Percentiles rank a stretch among this genome's conserved stretches.
phyloP scores from a whole-genome alignment of 2,888 invertebrate species.

The Teleogryllus oceanicus region DNA sequence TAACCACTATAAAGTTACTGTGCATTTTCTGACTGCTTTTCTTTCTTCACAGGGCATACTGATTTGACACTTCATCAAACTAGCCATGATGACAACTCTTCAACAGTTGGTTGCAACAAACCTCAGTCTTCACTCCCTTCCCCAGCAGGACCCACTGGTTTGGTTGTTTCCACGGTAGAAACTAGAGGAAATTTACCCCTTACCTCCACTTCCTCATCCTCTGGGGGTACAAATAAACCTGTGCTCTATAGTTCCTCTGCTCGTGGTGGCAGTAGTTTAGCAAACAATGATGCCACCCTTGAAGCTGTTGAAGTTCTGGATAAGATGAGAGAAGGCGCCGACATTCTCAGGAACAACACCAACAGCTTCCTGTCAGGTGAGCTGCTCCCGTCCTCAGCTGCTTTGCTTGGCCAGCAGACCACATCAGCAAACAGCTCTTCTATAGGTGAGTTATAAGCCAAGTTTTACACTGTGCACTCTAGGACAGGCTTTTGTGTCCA shows the following conservation, averaged over 20 bases:
- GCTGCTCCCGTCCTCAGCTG: constrained; percentile 51
- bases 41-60: too few species aligned
- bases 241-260: constrained; percentile 1
- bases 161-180: background rate
- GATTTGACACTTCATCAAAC: background rate
- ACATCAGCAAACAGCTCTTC: background rate
- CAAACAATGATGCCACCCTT: constrained; percentile 11
- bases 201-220: background rate
- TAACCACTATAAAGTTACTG: too few species aligned
- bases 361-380: constrained; percentile 74
- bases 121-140: background rate
- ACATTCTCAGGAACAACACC: constrained; percentile 72
- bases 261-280: constrained; percentile 6
- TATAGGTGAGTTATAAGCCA: background rate
- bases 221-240: constrained; percentile 6
- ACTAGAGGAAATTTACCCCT: background rate
- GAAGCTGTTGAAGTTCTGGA: constrained; percentile 64
- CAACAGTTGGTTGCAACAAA: background rate
- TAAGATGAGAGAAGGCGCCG: constrained; percentile 65
- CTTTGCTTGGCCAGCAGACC: constrained; percentile 42
- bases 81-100: background rate
- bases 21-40: too few species aligned
- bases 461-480: constrained; percentile 1
- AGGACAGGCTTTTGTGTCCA: background rate
- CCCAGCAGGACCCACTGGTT: background rate